These are phyloP conservation scores for Cardiocondyla obscurior DNA, from an alignment of 1,140 invertebrate genomes.

Conservation along the genomic window DNA sequence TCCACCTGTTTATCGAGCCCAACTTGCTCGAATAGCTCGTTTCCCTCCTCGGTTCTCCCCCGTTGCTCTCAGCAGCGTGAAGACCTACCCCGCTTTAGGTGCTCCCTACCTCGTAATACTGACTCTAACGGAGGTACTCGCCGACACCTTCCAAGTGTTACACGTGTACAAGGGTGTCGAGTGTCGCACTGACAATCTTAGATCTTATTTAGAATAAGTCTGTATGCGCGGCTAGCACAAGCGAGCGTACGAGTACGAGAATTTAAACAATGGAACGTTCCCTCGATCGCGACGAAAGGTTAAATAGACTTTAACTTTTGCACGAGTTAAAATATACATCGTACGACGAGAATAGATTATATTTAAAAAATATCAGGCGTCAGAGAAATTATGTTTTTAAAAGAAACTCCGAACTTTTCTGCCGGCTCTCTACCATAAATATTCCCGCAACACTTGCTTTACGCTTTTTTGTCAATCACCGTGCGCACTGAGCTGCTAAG, in stretches of 20 bases:
- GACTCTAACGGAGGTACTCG: conserved; percentile 57
- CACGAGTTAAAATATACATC: neutral
- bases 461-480: neutral
- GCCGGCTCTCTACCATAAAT: neutral
- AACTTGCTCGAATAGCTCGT: conserved; percentile 56
- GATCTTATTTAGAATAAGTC: conserved; percentile 61
- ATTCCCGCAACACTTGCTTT: conserved; percentile 1
- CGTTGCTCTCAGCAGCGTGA: conserved; percentile 44
- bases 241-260: neutral
- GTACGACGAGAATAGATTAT: neutral
- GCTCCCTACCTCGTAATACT: conserved; percentile 58
- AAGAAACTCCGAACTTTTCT: neutral
- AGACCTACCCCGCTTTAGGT: conserved; percentile 64
- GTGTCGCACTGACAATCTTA: conserved; percentile 72
- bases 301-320: neutral
- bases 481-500: neutral
- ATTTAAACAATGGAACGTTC: neutral
- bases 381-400: neutral
- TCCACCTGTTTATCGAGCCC: conserved; percentile 66
- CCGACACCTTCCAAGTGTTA: conserved; percentile 81
- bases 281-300: neutral
- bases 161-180: conserved; percentile 72
- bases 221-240: conserved; percentile 4
- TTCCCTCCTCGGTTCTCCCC: neutral
- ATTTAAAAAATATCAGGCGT: neutral